A percentile compares a stretch with the other conserved stretches of the same genome.
Conservation (phyloP, 2,888 invertebrate species). For the Pollenia angustigena region DNA sequence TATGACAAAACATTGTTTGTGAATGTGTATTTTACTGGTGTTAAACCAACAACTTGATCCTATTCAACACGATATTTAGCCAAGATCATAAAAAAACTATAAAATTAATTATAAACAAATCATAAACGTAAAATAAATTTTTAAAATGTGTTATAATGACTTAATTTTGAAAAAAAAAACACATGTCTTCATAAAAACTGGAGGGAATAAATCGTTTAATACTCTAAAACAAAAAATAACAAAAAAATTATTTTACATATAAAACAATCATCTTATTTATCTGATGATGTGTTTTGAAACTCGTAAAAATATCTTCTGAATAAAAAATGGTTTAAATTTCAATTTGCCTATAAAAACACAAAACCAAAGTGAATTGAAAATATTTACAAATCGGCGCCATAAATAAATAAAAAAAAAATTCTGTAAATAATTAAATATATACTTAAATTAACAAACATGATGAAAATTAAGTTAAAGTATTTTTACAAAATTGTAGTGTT, state of each 20-base stretch:
- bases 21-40: slow-evolving; percentile 12
- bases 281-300: slow-evolving; percentile 50
- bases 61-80: slow-evolving; percentile 50
- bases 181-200: slow-evolving; percentile 36
- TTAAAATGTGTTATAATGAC: slow-evolving; percentile 51
- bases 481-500: background rate
- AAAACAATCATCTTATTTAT: slow-evolving; percentile 38
- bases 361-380: slow-evolving; percentile 72
- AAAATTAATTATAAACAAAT: slow-evolving; percentile 61
- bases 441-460: slow-evolving; percentile 23
- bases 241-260: background rate
- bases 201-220: slow-evolving; percentile 37
- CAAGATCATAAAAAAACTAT: slow-evolving; percentile 53
- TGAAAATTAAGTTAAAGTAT: background rate
- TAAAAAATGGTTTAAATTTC: slow-evolving; percentile 40
- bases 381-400: slow-evolving; percentile 72
- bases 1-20: slow-evolving; percentile 9
- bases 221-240: slow-evolving; percentile 33
- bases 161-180: slow-evolving; percentile 47
- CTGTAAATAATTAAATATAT: slow-evolving; percentile 9
- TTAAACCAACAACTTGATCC: slow-evolving; percentile 56
- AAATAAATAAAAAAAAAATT: slow-evolving; percentile 58
- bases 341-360: slow-evolving; percentile 56
- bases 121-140: slow-evolving; percentile 28
- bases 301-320: slow-evolving; percentile 21